These are phyloP conservation scores for Daktulosphaira vitifoliae DNA, from an alignment of 1,140 invertebrate genomes.

Conservation along the genomic window DNA sequence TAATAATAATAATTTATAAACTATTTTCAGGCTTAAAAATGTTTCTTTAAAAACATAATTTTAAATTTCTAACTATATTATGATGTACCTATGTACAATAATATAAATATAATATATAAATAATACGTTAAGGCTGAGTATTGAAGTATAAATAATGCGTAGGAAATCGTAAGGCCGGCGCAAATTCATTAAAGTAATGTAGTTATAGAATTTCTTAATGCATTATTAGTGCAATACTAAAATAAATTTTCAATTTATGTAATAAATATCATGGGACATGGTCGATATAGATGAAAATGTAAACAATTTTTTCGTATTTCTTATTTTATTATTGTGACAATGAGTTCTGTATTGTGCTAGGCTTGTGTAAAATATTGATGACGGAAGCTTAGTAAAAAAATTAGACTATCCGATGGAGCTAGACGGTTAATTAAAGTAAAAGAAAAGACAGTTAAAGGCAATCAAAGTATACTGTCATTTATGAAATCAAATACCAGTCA, in stretches of 20 bases:
- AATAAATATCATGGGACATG: neutral
- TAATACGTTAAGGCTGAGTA: neutral
- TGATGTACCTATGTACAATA: neutral
- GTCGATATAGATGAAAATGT: neutral
- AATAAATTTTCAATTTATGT: no score
- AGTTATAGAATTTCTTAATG: conserved; percentile 1
- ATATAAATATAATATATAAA: neutral
- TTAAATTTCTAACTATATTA: no score
- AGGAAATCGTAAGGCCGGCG: neutral
- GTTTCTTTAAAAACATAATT: neutral
- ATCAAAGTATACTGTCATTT: no score
- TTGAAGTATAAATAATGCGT: conserved; percentile 1
- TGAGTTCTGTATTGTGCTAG: neutral
- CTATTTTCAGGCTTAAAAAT: no score
- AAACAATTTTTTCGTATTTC: neutral
- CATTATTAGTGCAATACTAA: neutral
- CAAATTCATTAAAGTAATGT: no score
- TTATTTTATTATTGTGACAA: neutral
- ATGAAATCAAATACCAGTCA: no score
- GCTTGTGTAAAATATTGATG: neutral
- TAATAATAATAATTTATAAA: conserved; percentile 1
- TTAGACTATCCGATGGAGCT: conserved; percentile 2
- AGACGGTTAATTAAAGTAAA: conserved; percentile 8
- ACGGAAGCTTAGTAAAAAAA: conserved; percentile 5
- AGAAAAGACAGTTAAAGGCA: conserved; percentile 6